Percentiles rank a stretch among this genome's conserved stretches.
Conservation (phyloP, 1,140 invertebrate genomes). For the Schlechtendalia chinensis region DNA sequence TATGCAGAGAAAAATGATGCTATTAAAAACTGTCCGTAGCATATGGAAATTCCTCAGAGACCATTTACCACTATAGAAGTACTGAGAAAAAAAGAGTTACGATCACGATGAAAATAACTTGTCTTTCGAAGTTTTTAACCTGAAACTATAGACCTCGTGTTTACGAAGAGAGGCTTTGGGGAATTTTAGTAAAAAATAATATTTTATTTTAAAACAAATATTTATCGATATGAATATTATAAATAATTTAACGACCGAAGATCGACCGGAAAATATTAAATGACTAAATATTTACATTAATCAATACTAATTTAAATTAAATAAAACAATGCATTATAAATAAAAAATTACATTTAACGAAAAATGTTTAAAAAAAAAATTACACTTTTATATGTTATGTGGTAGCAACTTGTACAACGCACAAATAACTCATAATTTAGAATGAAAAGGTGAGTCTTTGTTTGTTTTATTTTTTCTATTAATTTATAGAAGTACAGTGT, state of each 20-base stretch:
- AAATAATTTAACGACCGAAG: not conserved
- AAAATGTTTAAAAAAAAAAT: not conserved
- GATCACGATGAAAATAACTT: conserved; percentile 9
- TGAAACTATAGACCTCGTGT: not conserved
- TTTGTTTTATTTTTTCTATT: conserved; percentile 19
- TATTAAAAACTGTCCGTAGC: not conserved
- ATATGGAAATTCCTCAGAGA: conserved; percentile 20
- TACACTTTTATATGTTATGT: not conserved
- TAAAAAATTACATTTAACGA: not conserved
- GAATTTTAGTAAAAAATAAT: not conserved
- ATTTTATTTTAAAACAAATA: not conserved
- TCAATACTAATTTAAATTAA: not conserved
- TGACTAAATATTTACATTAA: too few relatives aligned
- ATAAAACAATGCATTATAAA: not conserved
- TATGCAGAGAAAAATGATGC: conserved; percentile 18
- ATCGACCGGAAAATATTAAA: not conserved
- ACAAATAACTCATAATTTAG: not conserved
- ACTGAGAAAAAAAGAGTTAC: conserved; percentile 28
- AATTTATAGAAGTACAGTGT: not conserved
- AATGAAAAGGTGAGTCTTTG: not conserved
- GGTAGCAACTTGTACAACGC: not conserved
- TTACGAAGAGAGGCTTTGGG: too few relatives aligned
- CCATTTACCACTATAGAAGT: not conserved
- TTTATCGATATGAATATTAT: not conserved
- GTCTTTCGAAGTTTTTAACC: not conserved